Base-by-base conservation (phyloP, 2,113 vertebrate genomes). In the Crocuta crocuta region DNA sequence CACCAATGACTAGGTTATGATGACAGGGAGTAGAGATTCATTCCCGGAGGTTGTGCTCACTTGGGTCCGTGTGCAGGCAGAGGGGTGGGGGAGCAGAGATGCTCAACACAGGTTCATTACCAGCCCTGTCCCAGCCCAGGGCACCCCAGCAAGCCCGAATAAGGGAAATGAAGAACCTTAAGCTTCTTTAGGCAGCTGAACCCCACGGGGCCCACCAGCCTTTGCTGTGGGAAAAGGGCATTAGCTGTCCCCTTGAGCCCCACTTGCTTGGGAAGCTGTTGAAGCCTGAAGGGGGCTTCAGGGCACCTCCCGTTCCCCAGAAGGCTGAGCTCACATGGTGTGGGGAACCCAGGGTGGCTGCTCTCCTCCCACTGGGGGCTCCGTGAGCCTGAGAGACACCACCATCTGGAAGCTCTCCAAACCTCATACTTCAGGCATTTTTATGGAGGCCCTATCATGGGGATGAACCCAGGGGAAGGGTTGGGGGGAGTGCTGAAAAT, bases 1-100 rank as follows among this genome's bases (percentile, higher is more conserved):
- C 74, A 26, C 73, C 78, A 95, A 24, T 33, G 71, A 70, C 39
- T 45, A 93, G 50, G 53, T 90, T 78, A 39, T 82, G 43, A 71
- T 83, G 12, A 35, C 3, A n/a, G 65, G 86, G 86, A 23, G 12
- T 8, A 26, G 55, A 74, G 50, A 23, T 33, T 71, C 53, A 4
- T 63, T 86, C 24, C 73, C 76, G 68, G 74, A 84, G 17, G 81
- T 8, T 39, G 66, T 63, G 63, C 39, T 93, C 78, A 50, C 53
- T n/a, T 83, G 35, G 33, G 26, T 48, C n/a, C 12, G 31, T n/a
- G 19, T 45, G n/a, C 45, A 55, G n/a, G 66, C 3, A 13, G 33
- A 39, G 35, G 23, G 43, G 3, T 10, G 6, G 23, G 13, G 63
- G 19, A 61, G 17, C 1, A 35, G 39, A 50, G 31, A 12, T 74